A percentile compares a stretch with the other conserved stretches of the same genome.
Conservation (phyloP, 2,888 invertebrate genomes). For the Apocheima hispidaria region DNA sequence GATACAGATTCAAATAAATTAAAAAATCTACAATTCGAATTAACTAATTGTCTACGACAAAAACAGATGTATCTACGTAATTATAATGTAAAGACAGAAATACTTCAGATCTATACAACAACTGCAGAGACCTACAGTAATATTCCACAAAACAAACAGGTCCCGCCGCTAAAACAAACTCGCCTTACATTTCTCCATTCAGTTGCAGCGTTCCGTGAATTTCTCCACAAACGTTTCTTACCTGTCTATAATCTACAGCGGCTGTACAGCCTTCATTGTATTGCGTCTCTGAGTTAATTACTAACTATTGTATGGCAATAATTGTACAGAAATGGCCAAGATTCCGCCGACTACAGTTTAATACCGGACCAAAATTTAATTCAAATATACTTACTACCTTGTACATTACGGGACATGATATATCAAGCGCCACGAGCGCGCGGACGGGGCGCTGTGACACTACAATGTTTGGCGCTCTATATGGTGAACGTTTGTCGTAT, state of each 20-base stretch:
- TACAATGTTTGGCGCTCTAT: too few species aligned
- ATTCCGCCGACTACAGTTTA: not conserved
- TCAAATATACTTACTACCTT: too few species aligned
- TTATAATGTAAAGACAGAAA: not conserved
- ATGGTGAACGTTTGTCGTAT: too few species aligned
- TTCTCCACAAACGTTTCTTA: conserved; percentile 24
- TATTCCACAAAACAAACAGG: conserved; percentile 23
- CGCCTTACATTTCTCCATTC: conserved; percentile 29
- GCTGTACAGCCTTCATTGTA: conserved; percentile 22
- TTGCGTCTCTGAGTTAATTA: conserved; percentile 17
- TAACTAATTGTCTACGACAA: too few species aligned
- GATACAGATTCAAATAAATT: too few species aligned
- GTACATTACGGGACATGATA: too few species aligned
- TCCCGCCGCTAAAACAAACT: conserved; percentile 21
- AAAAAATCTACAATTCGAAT: too few species aligned
- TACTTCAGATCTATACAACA: not conserved
- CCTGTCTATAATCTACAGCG: conserved; percentile 17
- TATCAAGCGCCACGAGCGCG: too few species aligned
- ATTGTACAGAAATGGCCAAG: conserved; percentile 2
- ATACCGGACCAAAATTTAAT: not conserved
- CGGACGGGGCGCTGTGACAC: too few species aligned
- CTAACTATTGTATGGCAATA: conserved; percentile 14
- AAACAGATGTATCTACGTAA: not conserved
- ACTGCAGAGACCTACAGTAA: not conserved
- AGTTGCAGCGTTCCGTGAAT: conserved; percentile 32